A percentile compares a stretch with the other conserved stretches of the same genome.
phyloP scores from a whole-genome alignment of 2,797 vertebrate species.

The Lemur catta region DNA sequence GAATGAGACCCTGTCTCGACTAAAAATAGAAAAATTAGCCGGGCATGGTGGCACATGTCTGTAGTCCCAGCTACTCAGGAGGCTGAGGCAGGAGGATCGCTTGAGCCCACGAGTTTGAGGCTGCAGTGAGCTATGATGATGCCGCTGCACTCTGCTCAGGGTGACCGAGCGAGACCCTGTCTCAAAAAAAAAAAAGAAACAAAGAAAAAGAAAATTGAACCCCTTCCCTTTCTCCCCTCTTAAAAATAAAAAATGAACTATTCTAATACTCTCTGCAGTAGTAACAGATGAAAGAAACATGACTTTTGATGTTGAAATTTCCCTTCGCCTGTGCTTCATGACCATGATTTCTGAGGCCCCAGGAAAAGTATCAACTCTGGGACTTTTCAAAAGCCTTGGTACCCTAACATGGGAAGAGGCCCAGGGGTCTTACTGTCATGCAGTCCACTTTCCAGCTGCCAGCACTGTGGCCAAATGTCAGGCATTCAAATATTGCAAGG shows the following conservation, averaged over 20 bases:
- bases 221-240: no score
- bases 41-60: no score
- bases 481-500: slow-evolving; percentile 21
- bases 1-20: no score
- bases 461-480: slow-evolving; percentile 30
- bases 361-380: neutral
- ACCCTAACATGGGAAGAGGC: neutral
- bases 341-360: neutral
- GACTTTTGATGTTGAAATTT: neutral
- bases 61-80: no score
- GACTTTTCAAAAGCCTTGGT: neutral
- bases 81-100: no score
- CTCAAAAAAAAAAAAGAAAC: no score
- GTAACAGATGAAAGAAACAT: neutral
- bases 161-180: no score
- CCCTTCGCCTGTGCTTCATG: neutral
- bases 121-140: no score
- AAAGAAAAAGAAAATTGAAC: no score
- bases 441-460: neutral
- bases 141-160: no score
- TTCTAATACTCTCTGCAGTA: neutral
- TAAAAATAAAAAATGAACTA: neutral
- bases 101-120: no score
- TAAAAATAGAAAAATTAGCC: no score
- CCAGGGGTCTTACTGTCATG: neutral